Base-by-base conservation (phyloP, 1,140 invertebrate genomes). In the Platyura marginata region DNA sequence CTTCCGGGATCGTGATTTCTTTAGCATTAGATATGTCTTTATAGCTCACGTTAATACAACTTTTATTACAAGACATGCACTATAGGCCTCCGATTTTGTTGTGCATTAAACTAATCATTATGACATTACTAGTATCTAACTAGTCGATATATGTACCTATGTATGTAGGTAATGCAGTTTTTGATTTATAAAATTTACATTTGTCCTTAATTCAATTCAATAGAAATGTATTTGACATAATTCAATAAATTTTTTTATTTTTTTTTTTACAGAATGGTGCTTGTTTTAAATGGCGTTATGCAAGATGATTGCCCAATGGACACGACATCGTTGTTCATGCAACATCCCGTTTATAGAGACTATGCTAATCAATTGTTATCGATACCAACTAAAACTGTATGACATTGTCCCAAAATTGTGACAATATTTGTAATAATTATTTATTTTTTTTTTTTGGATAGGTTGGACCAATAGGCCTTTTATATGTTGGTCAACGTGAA, bases 401-500 rank as follows among this genome's bases (percentile, higher is more conserved):
- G n/a, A n/a, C n/a, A n/a, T n/a, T n/a, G n/a, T n/a, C n/a, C n/a
- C n/a, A n/a, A n/a, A n/a, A n/a, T n/a, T n/a, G n/a, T n/a, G n/a
- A n/a, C n/a, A n/a, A n/a, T n/a, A n/a, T n/a, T n/a, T n/a, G n/a
- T n/a, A n/a, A n/a, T n/a, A n/a, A 29, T 29, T 29, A 29, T 29
- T 13, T 8, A 29, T 29, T 29, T 29, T 8, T 29, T 29, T 29
- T 29, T 41, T 8, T 11, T 37, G 11, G 11, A 64, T 74, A 83
- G 29, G 71, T 93, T 25, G 81, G 83, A 3, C 79, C 87, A 0
- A 73, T 80, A 21, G 85, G 86, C 2, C 67, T 93, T 11, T 70
- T 96, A 21, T 95, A 93, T 62, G 79, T 96, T 2, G 75, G 72
- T 36, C 89, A 94, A 59, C 67, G 90, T 54, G 91, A 96, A 66